Percentiles rank a stretch among this genome's conserved stretches.
phyloP scores from a whole-genome alignment of 1,140 invertebrate species.

The Bombus turneri region DNA sequence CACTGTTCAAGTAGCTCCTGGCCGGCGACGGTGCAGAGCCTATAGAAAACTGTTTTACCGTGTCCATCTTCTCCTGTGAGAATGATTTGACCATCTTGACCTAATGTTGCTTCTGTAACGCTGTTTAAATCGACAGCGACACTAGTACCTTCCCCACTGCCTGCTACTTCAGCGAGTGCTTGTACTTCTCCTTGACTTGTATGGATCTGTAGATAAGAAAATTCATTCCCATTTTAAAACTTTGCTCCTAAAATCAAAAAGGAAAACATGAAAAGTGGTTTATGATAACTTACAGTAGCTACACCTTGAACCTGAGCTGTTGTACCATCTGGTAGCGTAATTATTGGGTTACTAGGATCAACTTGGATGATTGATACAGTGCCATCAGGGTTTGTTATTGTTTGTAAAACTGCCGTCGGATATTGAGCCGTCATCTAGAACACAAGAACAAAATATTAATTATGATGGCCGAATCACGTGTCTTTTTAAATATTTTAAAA shows the following conservation, averaged over 20 bases:
- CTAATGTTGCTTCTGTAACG: constrained; percentile 92
- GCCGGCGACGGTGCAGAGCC: constrained; percentile 83
- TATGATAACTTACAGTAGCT: constrained; percentile 87
- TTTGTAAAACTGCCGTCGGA: constrained; percentile 95
- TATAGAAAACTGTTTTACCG: constrained; percentile 87
- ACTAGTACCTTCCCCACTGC: constrained; percentile 85
- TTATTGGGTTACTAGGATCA: constrained; percentile 96
- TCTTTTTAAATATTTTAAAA: background rate
- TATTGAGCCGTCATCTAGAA: constrained; percentile 88
- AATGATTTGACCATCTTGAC: constrained; percentile 96
- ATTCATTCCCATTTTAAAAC: background rate
- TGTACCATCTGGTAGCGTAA: constrained; percentile 97
- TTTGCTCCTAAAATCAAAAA: background rate
- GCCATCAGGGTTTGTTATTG: constrained; percentile 97
- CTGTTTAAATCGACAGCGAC: constrained; percentile 94
- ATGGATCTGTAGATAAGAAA: constrained; percentile 85
- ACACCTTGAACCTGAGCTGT: constrained; percentile 96
- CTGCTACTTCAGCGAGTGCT: constrained; percentile 88
- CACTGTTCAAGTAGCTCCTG: constrained; percentile 82
- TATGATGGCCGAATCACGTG: background rate
- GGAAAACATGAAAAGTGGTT: background rate
- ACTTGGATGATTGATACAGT: constrained; percentile 98
- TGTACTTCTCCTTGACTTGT: constrained; percentile 90
- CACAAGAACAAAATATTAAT: constrained; percentile 47
- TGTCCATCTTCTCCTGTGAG: constrained; percentile 96